Evolutionary conservation across 2,113 vertebrate genomes (phyloP).

Genomic region (Myxocyprinus asiaticus): DNA sequence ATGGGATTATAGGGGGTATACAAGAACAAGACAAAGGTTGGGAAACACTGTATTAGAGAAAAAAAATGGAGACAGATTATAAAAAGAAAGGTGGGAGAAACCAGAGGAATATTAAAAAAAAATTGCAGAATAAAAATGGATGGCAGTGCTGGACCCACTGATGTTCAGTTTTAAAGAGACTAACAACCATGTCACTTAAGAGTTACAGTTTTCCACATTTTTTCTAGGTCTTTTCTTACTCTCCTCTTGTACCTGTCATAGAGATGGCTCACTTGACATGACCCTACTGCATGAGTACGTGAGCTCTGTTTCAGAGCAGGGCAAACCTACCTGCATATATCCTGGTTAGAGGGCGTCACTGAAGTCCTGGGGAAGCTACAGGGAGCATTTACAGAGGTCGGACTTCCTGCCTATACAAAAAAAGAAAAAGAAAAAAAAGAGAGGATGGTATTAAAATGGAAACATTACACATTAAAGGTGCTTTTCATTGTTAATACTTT

Average conservation of each 20-base stretch:
- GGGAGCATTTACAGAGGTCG: slow-evolving; percentile 83
- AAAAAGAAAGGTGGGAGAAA: slow-evolving; percentile 59
- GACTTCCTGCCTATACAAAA: slow-evolving; percentile 85
- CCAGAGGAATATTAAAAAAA: slow-evolving; percentile 43
- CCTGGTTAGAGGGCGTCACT: slow-evolving; percentile 92
- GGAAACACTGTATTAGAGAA: too few species aligned
- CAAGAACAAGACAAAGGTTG: too few species aligned
- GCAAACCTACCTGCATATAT: slow-evolving; percentile 93
- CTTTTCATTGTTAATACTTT: too few species aligned
- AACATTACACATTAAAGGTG: background rate
- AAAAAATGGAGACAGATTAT: slow-evolving; percentile 50
- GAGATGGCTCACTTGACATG: background rate
- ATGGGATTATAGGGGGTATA: too few species aligned
- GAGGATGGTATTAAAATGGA: slow-evolving; percentile 20
- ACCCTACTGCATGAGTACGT: background rate
- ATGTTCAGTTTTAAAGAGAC: too few species aligned
- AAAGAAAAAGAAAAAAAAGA: slow-evolving; percentile 17
- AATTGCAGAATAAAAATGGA: slow-evolving; percentile 17
- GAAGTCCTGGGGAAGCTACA: slow-evolving; percentile 88
- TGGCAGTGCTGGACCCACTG: background rate
- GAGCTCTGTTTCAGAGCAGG: background rate
- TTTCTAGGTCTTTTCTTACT: background rate
- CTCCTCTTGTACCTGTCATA: background rate
- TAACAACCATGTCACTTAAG: background rate
- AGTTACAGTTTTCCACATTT: too few species aligned